phyloP scores from a whole-genome alignment of 1,140 invertebrate species.

The Brachystomella parvula region DNA sequence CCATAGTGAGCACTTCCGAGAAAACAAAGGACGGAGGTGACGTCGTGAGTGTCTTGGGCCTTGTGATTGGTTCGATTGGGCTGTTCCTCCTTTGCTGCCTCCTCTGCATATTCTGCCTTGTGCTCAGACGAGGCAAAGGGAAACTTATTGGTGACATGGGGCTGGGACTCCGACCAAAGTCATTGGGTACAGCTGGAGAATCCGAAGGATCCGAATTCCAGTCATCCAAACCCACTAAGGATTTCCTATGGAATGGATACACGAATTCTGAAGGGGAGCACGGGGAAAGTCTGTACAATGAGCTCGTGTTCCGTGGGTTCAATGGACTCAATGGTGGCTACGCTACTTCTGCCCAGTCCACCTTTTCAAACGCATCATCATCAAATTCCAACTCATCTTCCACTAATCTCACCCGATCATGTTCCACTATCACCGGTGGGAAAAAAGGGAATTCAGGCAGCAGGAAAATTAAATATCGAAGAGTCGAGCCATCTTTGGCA shows the following conservation, averaged over 20 bases:
- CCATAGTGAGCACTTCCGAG: conserved; percentile 12
- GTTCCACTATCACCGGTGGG: neutral
- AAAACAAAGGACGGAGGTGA: conserved; percentile 21
- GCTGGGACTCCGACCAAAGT: conserved; percentile 32
- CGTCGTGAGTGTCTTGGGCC: conserved; percentile 23
- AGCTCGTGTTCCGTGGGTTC: neutral
- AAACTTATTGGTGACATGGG: conserved; percentile 37
- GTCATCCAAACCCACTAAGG: neutral
- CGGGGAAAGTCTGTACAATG: neutral
- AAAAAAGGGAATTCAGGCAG: neutral
- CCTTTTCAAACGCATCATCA: conserved; percentile 1
- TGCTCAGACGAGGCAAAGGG: conserved; percentile 31
- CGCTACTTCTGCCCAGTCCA: no score
- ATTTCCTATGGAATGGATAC: neutral
- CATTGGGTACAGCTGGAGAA: conserved; percentile 20
- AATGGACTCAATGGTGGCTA: neutral
- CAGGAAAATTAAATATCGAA: neutral
- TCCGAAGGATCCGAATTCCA: neutral
- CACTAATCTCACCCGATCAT: neutral
- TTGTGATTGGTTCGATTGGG: conserved; percentile 34
- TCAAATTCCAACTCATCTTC: conserved; percentile 6
- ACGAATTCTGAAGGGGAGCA: neutral
- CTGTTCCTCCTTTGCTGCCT: conserved; percentile 27
- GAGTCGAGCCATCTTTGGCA: neutral
- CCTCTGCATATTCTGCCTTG: conserved; percentile 26